Percentiles rank a stretch among this genome's conserved stretches.
Conservation (phyloP, 2,888 invertebrate genomes). For the Caenorhabditis sulstoni region DNA sequence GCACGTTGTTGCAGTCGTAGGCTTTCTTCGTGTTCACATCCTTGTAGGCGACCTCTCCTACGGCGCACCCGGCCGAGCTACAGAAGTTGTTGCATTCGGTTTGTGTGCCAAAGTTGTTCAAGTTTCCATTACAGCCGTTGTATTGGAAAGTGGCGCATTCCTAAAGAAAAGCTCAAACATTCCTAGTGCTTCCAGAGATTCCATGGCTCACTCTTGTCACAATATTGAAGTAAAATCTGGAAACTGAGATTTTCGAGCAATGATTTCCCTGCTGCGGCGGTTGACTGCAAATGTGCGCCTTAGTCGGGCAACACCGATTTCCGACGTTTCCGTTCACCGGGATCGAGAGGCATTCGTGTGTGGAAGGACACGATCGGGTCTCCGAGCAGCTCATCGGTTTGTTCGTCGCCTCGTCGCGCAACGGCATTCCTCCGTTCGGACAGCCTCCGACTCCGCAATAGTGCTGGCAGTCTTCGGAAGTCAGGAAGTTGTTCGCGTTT, state of each 20-base stretch:
- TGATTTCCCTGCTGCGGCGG: slow-evolving; percentile 77
- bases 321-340: slow-evolving; percentile 70
- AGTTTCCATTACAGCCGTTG: slow-evolving; percentile 75
- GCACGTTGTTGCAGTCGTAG: slow-evolving; percentile 67
- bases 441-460: slow-evolving; percentile 79
- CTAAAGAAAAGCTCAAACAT: slow-evolving; percentile 6
- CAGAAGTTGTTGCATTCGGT: slow-evolving; percentile 78
- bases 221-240: slow-evolving; percentile 70
- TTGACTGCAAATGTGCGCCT: slow-evolving; percentile 76
- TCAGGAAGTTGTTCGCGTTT: slow-evolving; percentile 75
- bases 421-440: slow-evolving; percentile 78
- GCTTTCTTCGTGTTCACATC: slow-evolving; percentile 74
- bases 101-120: slow-evolving; percentile 74
- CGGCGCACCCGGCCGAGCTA: slow-evolving; percentile 75
- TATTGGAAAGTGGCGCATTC: slow-evolving; percentile 70
- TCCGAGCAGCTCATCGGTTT: slow-evolving; percentile 71
- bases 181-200: too few species aligned
- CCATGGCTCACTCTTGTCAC: slow-evolving; percentile 57
- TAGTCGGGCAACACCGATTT: slow-evolving; percentile 77
- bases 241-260: slow-evolving; percentile 72
- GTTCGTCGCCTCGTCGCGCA: slow-evolving; percentile 72
- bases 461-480: slow-evolving; percentile 73
- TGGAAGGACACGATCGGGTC: slow-evolving; percentile 66
- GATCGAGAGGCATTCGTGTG: slow-evolving; percentile 75
- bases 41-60: slow-evolving; percentile 77